phyloP scores from a whole-genome alignment of 2,888 invertebrate genomes.

The Noctua comes region DNA sequence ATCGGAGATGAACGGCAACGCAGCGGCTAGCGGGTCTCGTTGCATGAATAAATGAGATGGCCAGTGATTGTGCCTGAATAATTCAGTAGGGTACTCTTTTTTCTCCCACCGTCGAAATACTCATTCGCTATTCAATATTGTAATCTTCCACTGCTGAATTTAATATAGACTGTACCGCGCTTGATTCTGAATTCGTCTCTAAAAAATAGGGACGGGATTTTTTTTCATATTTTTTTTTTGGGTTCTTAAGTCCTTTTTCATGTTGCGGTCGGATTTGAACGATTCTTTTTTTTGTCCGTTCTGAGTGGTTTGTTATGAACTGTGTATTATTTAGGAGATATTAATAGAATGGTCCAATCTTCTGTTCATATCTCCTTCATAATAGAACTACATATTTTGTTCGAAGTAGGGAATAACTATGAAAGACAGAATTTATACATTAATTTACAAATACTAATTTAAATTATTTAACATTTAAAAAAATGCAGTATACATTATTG shows the following conservation, averaged over 20 bases:
- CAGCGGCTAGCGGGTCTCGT: slow-evolving; percentile 66
- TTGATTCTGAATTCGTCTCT: slow-evolving; percentile 65
- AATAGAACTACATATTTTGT: not conserved
- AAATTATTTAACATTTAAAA: no score
- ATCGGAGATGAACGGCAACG: slow-evolving; percentile 61
- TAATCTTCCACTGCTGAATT: slow-evolving; percentile 79
- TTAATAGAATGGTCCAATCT: slow-evolving; percentile 9
- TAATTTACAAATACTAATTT: no score
- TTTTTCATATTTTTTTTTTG: slow-evolving; percentile 27
- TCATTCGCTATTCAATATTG: slow-evolving; percentile 81
- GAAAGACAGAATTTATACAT: no score
- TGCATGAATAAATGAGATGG: slow-evolving; percentile 87
- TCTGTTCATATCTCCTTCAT: not conserved
- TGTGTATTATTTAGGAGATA: slow-evolving; percentile 34
- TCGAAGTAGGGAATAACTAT: not conserved
- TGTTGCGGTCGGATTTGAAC: slow-evolving; percentile 33
- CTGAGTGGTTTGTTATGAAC: slow-evolving; percentile 24
- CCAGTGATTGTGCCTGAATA: slow-evolving; percentile 88
- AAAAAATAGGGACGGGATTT: slow-evolving; percentile 43
- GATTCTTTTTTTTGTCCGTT: slow-evolving; percentile 14
- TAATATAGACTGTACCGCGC: slow-evolving; percentile 74
- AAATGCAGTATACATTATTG: not conserved
- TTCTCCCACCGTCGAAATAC: slow-evolving; percentile 66
- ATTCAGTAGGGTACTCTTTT: slow-evolving; percentile 79
- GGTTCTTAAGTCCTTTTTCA: slow-evolving; percentile 47